Base-by-base conservation (phyloP, 2,888 invertebrate species). In the Nudaria mundana region DNA sequence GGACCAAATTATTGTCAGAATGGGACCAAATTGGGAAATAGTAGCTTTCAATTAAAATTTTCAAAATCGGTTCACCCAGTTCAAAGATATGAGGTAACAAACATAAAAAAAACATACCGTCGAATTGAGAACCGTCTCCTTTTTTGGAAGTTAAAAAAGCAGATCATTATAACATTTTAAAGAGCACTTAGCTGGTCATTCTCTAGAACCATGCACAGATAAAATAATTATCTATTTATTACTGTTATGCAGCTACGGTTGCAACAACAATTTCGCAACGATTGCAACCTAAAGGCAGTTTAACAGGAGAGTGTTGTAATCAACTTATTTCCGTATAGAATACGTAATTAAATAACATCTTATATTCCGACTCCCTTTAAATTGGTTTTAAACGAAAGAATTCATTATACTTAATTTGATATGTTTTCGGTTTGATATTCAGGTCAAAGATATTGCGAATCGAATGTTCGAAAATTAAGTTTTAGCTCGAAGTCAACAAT, bases 401-500 rank as follows among this genome's bases (percentile, higher is more conserved):
- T 15, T 7, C 5, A 7, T 33, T 33, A 15, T 8, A 15, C 10
- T 12, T 24, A 24, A 3, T 2, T 32, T 24, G 23, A 16, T 24
- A 24, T 11, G 11, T 5, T 12, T 10, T 14, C 7, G 13, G 28
- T n/a, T 23, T 39, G 6, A 23, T n/a, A 39, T 24, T 5, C 11
- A 39, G 18, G 20, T 11, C 30, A 28, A 10, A 6, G 13, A 31
- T 30, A 28, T 31, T 29, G 37, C 30, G 12, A 25, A 22, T 18
- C 10, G 6, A 24, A 25, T n/a, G 29, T 10, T 20, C 18, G 12
- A 13, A 34, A 25, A 25, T 25, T 10, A 25, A 13, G 13, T 40
- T 30, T n/a, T 35, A 34, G 24, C 20, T 40, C 6, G 5, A 25
- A 35, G 10, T 34, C n/a, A 13, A 20, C 29, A 34, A n/a, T 34